Base-by-base conservation (phyloP, 1,140 invertebrate genomes). In the Helicoverpa armigera region DNA sequence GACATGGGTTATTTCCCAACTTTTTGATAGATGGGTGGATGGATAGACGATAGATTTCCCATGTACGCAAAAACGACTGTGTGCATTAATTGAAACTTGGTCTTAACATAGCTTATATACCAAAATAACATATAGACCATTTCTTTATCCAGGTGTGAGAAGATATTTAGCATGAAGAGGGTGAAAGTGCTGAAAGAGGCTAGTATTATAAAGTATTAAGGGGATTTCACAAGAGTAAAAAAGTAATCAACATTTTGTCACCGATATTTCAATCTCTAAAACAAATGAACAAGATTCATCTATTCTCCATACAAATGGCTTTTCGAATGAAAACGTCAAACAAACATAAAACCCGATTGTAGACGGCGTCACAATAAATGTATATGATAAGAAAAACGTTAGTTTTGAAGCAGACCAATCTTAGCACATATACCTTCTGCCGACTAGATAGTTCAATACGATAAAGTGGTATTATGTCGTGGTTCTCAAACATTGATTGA, bases 381-480 rank as follows among this genome's bases (percentile, higher is more conserved):
- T 1, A 23, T 23, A 1, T 83, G 61, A 85, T 72, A 87, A 85
- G 70, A 82, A 85, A 84, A 83, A 82, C 74, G 67, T 74, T n/a
- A 77, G 85, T 84, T 84, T 82, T 76, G 69, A 82, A 80, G 69
- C 70, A 85, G 89, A 87, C 85, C 69, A 82, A 79, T 82, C 81
- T 70, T 63, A 63, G 23, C 2, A 58, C 61, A 50, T 69, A 81
- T 87, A 89, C 79, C 76, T 86, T 87, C 76, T 63, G 67, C 85
- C 82, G 73, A 73, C 73, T 67, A 87, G 82, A 83, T 82, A 86
- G 86, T 86, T 76, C 85, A 88, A 90, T 90, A 90, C 85, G 85
- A 90, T 89, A 92, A 92, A 91, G 86, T 90, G 88, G 72, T 89
- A 89, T 87, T 86, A 83, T 53, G 84, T 87, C 82, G 70, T 67